Conservation (phyloP, 2,113 vertebrate species). For the Pipa parva region DNA sequence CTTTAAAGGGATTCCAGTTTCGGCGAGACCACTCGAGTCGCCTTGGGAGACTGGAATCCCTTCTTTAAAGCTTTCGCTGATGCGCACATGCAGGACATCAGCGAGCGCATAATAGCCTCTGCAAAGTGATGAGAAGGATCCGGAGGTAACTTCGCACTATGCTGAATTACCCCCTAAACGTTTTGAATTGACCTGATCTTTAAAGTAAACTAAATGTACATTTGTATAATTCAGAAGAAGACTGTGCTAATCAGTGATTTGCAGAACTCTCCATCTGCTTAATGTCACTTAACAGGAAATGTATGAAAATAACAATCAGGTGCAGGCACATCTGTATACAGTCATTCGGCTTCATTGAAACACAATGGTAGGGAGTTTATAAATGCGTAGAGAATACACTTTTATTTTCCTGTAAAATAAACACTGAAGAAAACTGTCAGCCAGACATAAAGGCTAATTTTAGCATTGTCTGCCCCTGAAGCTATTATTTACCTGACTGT, state of each 20-base stretch:
- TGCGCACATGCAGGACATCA: no score
- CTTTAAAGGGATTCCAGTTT: no score
- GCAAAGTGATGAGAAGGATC: no score
- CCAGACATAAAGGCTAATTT: constrained; percentile 51
- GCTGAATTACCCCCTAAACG: no score
- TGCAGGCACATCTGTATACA: constrained; percentile 29
- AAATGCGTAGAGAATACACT: constrained; percentile 16
- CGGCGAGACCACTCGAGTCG: no score
- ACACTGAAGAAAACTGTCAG: constrained; percentile 45
- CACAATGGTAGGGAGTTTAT: constrained; percentile 39
- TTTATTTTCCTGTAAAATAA: constrained; percentile 38
- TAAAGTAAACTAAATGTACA: background rate
- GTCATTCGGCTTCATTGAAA: constrained; percentile 27
- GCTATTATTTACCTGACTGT: constrained; percentile 50
- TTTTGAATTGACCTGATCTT: no score
- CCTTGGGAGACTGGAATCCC: no score
- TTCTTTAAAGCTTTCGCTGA: no score
- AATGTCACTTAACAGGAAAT: background rate
- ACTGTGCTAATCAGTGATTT: background rate
- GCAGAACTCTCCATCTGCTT: constrained; percentile 14
- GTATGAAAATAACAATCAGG: background rate
- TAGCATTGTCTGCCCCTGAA: constrained; percentile 52
- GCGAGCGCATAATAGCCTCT: no score
- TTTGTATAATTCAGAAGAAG: background rate
- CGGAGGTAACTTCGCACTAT: no score